Percentiles rank a stretch among this genome's conserved stretches.
phyloP scores from a whole-genome alignment of 2,797 vertebrate species.

The Hypotaenidia philippensis region DNA sequence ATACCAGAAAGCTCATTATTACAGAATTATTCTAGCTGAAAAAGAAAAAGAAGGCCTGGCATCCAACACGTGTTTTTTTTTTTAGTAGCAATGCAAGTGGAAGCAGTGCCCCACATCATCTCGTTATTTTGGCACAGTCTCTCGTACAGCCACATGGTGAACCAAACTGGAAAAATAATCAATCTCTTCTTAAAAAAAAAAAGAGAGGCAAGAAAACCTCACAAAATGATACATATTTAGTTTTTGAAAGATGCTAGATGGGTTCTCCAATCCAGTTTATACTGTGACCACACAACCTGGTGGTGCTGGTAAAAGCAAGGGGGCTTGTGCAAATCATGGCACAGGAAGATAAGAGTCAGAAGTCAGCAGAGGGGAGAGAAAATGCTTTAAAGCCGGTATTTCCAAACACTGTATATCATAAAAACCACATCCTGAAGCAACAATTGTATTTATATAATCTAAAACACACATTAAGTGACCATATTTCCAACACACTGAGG shows the following conservation, averaged over 20 bases:
- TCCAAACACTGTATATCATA: not conserved
- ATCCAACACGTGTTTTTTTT: not conserved
- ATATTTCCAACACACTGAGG: not conserved
- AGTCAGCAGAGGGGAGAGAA: not conserved
- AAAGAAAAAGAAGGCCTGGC: not conserved
- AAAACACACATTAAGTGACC: not conserved
- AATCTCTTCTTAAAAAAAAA: not conserved
- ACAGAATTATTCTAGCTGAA: conserved; percentile 35
- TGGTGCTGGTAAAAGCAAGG: not conserved
- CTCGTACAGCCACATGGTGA: not conserved
- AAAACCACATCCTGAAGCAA: not conserved
- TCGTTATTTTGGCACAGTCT: conserved; percentile 20
- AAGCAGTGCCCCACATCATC: not conserved
- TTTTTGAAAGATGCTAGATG: not conserved
- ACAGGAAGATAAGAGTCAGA: not conserved
- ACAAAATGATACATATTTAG: accelerated
- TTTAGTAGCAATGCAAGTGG: not conserved
- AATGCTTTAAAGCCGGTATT: not conserved
- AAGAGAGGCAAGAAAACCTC: not conserved
- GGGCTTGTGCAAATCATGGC: not conserved
- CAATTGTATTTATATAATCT: not conserved
- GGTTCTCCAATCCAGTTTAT: not conserved
- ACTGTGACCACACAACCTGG: not conserved
- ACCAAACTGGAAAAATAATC: conserved; percentile 8
- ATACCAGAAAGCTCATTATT: conserved; percentile 18